These are phyloP conservation scores for Elaphurus davidianus DNA, from an alignment of 2,113 vertebrate genomes.

Conservation along the genomic window DNA sequence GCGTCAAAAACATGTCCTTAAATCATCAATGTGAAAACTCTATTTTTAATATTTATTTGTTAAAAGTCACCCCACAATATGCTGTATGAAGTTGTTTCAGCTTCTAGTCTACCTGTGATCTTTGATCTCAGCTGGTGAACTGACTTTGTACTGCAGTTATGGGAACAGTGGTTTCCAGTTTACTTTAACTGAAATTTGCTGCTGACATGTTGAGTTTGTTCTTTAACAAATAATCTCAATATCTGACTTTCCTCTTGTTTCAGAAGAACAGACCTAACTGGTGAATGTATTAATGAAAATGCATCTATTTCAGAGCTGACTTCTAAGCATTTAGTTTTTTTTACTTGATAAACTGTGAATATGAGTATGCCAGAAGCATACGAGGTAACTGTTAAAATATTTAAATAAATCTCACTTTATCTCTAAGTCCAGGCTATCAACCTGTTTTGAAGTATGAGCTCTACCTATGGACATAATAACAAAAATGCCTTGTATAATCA, in stretches of 20 bases:
- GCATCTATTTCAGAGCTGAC: slow-evolving; percentile 68
- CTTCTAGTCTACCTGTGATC: not conserved
- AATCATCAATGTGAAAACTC: not conserved
- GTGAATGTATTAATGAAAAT: slow-evolving; percentile 69
- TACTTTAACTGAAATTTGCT: slow-evolving; percentile 50
- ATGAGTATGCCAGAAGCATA: slow-evolving; percentile 69
- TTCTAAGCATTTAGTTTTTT: slow-evolving; percentile 60
- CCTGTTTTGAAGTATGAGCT: slow-evolving; percentile 65
- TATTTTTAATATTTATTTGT: slow-evolving; percentile 43
- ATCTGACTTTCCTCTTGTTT: not conserved
- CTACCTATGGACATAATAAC: slow-evolving; percentile 69
- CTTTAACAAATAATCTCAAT: slow-evolving; percentile 24
- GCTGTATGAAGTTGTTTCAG: not conserved
- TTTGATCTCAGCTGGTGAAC: slow-evolving; percentile 17
- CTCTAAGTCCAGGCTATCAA: slow-evolving; percentile 60
- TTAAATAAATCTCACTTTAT: slow-evolving; percentile 66
- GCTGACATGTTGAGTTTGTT: slow-evolving; percentile 62
- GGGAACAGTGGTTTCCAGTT: slow-evolving; percentile 6
- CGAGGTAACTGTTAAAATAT: slow-evolving; percentile 53
- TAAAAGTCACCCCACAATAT: not conserved
- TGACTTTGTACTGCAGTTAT: not conserved
- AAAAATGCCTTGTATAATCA: slow-evolving; percentile 64
- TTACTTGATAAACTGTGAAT: slow-evolving; percentile 81
- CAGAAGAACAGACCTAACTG: slow-evolving; percentile 66
- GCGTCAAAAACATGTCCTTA: slow-evolving; percentile 27